A percentile compares a stretch with the other conserved stretches of the same genome.
These are phyloP conservation scores for Ptychoptera albimana DNA, from an alignment of 2,888 invertebrate species.

Conservation along the genomic window DNA sequence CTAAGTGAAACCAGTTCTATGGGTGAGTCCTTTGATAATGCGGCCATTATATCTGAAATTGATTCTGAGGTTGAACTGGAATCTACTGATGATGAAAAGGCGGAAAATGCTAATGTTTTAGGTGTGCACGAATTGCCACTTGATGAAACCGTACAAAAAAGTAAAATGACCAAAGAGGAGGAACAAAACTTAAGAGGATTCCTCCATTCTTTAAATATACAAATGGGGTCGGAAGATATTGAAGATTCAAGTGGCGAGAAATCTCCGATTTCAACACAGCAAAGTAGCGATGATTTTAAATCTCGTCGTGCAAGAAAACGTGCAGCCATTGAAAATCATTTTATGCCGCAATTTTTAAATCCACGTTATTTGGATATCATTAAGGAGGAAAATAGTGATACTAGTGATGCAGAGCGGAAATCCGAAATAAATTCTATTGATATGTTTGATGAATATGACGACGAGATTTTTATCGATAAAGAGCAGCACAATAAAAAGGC, in stretches of 20 bases:
- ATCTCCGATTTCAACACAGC: neutral
- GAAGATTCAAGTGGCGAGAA: neutral
- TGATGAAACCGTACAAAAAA: neutral
- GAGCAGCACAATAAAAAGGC: conserved; percentile 20
- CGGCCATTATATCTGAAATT: conserved; percentile 43
- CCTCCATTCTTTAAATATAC: conserved; percentile 38
- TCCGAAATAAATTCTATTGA: conserved; percentile 8
- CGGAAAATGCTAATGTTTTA: neutral
- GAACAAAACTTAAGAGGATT: conserved; percentile 39
- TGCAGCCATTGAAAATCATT: conserved; percentile 37
- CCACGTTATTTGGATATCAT: conserved; percentile 60
- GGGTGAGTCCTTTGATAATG: conserved; percentile 31
- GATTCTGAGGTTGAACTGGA: conserved; percentile 48
- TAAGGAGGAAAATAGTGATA: conserved; percentile 58
- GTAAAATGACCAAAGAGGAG: conserved; percentile 37
- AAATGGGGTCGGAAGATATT: conserved; percentile 10
- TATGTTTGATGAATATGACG: conserved; percentile 31
- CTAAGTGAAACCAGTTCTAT: conserved; percentile 24
- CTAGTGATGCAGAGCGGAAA: conserved; percentile 36
- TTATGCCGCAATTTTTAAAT: conserved; percentile 39
- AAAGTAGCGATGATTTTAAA: conserved; percentile 18
- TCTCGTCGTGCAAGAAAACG: conserved; percentile 35
- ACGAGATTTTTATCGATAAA: conserved; percentile 34
- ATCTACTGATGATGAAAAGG: conserved; percentile 23
- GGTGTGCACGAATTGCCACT: neutral